Base-by-base conservation (phyloP, 2,888 invertebrate genomes). In the Lepidocyrtoides sp. region DNA sequence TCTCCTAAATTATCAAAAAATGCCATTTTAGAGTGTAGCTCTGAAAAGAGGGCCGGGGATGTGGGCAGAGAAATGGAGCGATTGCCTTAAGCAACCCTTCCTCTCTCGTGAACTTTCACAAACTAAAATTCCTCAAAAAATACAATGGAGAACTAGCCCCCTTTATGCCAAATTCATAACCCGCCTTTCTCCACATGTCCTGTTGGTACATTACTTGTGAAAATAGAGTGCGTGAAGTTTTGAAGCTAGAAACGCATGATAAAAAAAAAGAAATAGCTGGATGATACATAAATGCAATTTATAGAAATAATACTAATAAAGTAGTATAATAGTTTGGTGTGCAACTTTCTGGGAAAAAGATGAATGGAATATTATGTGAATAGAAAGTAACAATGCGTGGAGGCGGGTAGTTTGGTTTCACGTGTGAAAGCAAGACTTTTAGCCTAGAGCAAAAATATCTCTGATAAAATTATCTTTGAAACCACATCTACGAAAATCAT, bases 1-100 rank as follows among this genome's bases (percentile, higher is more conserved):
- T 85, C 85, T 72, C 44, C 72, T 85, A 85, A 85, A 85, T 85
- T 85, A 85, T 72, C 85, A 54, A 85, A 51, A 75, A 72, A 54
- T 51, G 23, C 85, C 85, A 85, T 69, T 85, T 69, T 51, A 69
- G 54, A 48, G 20, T 57, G 36, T 72, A 23, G 72, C 54, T 54
- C 54, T 54, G 23, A 79, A 54, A 54, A 32, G 36, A 54, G 51
- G 72, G 72, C 23, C 44, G 44, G 72, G 12, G 41, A 44, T 72
- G 29, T 54, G 54, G 77, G 54, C 17, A 54, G 51, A 54, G 36
- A 54, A 54, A 77, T 54, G 29, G 72, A 44, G n/a, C 72, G 23
- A 32, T 44, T 23, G 44, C 72, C 72, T 17, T 44, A 10, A 72
- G 72, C 72, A 23, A 69, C 41, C 72, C 72, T 72, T 72, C 41